Percentiles rank a stretch among this genome's conserved stretches.
phyloP scores from a whole-genome alignment of 2,797 vertebrate genomes.

The Pristis pectinata region DNA sequence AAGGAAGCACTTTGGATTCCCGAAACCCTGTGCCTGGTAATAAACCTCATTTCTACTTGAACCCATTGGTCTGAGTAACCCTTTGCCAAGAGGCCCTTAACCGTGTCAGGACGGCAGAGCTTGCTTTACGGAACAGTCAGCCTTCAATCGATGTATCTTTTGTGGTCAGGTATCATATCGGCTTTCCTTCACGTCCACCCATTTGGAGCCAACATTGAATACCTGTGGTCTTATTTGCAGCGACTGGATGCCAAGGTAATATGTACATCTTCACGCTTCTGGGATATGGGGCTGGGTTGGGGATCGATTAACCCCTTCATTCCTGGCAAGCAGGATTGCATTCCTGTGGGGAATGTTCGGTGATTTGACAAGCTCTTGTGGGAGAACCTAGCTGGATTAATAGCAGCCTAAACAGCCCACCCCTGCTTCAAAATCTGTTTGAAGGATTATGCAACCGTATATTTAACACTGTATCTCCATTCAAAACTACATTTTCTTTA shows the following conservation, averaged over 20 bases:
- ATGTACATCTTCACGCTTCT: background rate
- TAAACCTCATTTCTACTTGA: background rate
- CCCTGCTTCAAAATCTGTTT: background rate
- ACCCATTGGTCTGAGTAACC: constrained; percentile 42
- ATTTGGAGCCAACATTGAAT: constrained; percentile 93
- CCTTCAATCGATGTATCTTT: constrained; percentile 40
- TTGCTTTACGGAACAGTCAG: background rate
- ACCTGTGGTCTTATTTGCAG: constrained; percentile 93
- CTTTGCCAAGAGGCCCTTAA: background rate
- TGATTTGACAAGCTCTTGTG: background rate
- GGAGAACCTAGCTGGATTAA: background rate
- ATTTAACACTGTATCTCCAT: background rate
- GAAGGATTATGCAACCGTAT: background rate
- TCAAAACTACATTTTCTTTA: background rate
- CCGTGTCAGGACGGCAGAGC: background rate
- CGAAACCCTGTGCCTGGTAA: background rate
- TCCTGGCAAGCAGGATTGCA: constrained; percentile 24
- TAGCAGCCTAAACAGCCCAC: background rate
- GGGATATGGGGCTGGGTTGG: constrained; percentile 38
- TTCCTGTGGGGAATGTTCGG: background rate
- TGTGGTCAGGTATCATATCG: constrained; percentile 79
- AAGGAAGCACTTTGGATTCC: background rate
- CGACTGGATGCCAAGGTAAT: constrained; percentile 87
- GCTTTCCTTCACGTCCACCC: constrained; percentile 96
- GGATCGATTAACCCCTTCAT: constrained; percentile 45